Evolutionary conservation across 2,888 invertebrate genomes (phyloP), one percentile per base, ranked within the genome.

Genomic region (Athrips mouffetella): DNA sequence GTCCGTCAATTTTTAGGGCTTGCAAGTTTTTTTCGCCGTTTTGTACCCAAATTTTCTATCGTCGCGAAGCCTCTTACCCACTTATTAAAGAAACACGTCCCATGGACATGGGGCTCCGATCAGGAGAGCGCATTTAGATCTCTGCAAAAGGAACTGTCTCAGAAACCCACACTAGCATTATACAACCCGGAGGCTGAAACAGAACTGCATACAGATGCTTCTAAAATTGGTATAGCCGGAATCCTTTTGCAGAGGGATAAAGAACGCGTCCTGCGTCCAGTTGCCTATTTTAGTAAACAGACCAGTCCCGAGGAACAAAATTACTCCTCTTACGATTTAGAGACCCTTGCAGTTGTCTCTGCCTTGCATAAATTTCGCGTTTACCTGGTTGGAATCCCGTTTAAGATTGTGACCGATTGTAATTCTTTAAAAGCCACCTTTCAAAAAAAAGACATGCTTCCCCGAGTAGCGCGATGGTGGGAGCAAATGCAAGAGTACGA

Each of bases 151-250:
- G 25, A 40, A 13, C 13, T 40, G 5, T 1, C 3, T 5, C 23
- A 11, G 2, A 40, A 40, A 11, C 40, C 46, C 5, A 54, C 60
- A 18, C 45, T 68, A 16, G 47, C 53, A 3, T 52, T 68, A 7
- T 73, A 59, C 45, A 46, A 59, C 25, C 62, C 33, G 16, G 8
- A 33, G 6, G 33, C 33, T 4, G 15, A 2, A 3, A 33, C 33
- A 6, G 15, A 33, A 15, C 6, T 33, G 1, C 33, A 33, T 4
- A 33, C 33, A 1, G 33, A 33, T 8, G 33, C 33, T 1, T 15
- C 15, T 5, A 33, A 33, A 5, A 2, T 13, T 1, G 33, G 33
- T 2, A 8, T 33, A 3, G 33, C 33, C 7, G 33, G 33, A 1
- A 33, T 33, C 1, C 11, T 33, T 5, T 16, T 33, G 33, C 33